Conservation (phyloP, 2,113 vertebrate species). For the Hydropotes inermis region DNA sequence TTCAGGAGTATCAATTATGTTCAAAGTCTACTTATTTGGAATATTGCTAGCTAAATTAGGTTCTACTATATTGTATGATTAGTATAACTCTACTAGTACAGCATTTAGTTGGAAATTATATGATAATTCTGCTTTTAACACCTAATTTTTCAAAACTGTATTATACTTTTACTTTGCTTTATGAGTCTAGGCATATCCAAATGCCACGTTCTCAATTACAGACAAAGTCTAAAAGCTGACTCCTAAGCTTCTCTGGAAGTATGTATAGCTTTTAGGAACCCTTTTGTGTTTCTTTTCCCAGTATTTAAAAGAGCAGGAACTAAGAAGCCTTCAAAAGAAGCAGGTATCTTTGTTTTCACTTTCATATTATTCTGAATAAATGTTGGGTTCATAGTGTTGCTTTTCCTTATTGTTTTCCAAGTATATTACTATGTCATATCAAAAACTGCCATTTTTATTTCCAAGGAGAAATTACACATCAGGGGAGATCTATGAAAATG, state of each 20-base stretch:
- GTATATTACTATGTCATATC: conserved; percentile 70
- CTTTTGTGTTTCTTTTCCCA: not conserved
- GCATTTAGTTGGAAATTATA: not conserved
- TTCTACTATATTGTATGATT: not conserved
- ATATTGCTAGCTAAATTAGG: not conserved
- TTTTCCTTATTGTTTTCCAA: conserved; percentile 69
- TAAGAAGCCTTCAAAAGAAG: conserved; percentile 35
- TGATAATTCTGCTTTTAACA: not conserved
- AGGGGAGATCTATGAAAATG: conserved; percentile 72
- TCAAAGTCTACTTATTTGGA: not conserved
- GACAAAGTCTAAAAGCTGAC: not conserved
- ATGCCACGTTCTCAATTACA: not conserved
- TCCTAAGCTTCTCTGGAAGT: not conserved
- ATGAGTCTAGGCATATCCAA: not conserved
- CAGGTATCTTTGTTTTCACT: conserved; percentile 38
- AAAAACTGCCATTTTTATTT: conserved; percentile 79
- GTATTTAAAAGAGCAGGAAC: not conserved
- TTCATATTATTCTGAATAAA: conserved; percentile 57
- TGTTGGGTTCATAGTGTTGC: conserved; percentile 50
- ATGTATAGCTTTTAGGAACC: not conserved
- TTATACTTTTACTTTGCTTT: not conserved
- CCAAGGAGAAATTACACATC: conserved; percentile 75
- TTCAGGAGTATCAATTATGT: not conserved
- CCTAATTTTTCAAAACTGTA: not conserved
- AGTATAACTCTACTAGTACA: not conserved